Evolutionary conservation across 92 coral and sea anemone species (phyloP).

Genomic region (Scolanthus callimorphus): DNA sequence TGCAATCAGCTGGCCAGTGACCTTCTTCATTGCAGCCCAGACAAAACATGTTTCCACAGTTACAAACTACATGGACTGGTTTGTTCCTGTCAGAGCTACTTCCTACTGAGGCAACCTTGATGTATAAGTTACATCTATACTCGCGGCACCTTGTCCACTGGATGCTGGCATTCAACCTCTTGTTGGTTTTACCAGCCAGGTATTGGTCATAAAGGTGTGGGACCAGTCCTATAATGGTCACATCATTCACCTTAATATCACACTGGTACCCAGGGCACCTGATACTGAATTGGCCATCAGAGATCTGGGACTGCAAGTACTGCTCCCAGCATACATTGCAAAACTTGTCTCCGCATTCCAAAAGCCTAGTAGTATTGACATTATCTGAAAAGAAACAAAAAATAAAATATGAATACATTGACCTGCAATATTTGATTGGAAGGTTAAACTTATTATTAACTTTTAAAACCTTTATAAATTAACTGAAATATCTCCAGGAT

Average conservation of each 20-base stretch:
- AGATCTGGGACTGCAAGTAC: constrained; percentile 47
- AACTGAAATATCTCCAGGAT: too few relatives aligned
- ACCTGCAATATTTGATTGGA: too few relatives aligned
- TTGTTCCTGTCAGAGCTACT: too few relatives aligned
- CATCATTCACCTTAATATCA: constrained; percentile 32
- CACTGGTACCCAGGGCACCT: constrained; percentile 66
- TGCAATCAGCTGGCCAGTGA: constrained; percentile 84
- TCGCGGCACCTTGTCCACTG: constrained; percentile 69
- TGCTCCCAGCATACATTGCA: constrained; percentile 67
- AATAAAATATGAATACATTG: too few relatives aligned
- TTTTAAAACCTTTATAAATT: too few relatives aligned
- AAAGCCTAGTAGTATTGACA: too few relatives aligned
- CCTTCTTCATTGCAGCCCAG: constrained; percentile 65
- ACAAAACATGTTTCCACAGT: constrained; percentile 67
- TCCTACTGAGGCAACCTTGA: constrained; percentile 7
- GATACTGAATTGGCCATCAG: constrained; percentile 35
- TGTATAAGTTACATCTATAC: constrained; percentile 39
- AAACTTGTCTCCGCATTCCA: constrained; percentile 53
- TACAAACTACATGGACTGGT: constrained; percentile 63
- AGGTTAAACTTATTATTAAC: too few relatives aligned
- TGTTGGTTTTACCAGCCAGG: constrained; percentile 10
- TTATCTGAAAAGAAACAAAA: too few relatives aligned
- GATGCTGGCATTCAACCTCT: constrained; percentile 27
- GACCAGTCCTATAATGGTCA: constrained; percentile 48
- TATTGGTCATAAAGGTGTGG: constrained; percentile 28